Evolutionary conservation across 2,888 invertebrate species (phyloP), one percentile per base, ranked within the genome.

Genomic region (Argyra leucocephala): DNA sequence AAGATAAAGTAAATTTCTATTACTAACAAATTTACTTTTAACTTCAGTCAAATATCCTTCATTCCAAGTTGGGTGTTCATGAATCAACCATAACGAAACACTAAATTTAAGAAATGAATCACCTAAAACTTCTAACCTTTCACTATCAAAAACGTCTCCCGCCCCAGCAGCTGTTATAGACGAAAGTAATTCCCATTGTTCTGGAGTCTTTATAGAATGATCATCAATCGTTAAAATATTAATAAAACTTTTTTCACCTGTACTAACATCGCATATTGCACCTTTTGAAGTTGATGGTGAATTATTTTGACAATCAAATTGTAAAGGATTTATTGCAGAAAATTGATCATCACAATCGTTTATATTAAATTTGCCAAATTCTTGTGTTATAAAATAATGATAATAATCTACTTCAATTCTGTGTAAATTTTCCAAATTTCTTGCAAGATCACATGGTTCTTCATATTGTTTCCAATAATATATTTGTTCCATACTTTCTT

Each of bases 31-130:
- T 70, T 81, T 81, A 0, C 84, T 83, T 72, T 93, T 87, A 1
- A 90, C 75, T 24, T 80, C 79, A 10, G 91, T 90, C 22, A 93
- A 80, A 66, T 83, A 82, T 0, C 93, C 93, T 78, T 94, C 93
- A 71, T 87, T 84, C 73, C 84, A 85, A 0, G 80, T 76, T 0
- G 85, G 83, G 75, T 86, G 90, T 5, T 80, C 80, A 67, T 85
- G 82, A 71, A 84, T 87, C 26, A 93, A 80, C 75, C 84, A 89
- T 0, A 90, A 78, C 0, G 92, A 88, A 9, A 83, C 80, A 26
- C 87, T 84, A 69, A 88, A 86, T 78, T 95, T 95, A 3, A 95
- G 80, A 72, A 89, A 89, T 0, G 91, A 88, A 80, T 95, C 94
- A 0, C 94, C 95, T 57, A 95, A 83, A 0, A 91, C 87, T 78